Base-by-base conservation (phyloP, 2,113 vertebrate species). In the Hystrix brachyura region DNA sequence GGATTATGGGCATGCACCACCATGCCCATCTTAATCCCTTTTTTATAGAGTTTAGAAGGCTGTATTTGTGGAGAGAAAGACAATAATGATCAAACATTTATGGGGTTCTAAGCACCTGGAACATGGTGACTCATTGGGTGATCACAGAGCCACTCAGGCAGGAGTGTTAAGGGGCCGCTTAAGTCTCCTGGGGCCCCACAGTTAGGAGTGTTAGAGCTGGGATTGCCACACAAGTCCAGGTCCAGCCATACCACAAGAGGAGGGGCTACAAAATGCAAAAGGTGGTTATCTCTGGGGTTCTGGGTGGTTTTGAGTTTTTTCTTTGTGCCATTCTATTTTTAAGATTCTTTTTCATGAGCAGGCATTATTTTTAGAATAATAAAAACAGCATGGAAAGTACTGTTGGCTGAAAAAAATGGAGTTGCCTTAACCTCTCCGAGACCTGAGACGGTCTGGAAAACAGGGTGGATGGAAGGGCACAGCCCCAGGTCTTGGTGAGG, bases 211-310 rank as follows among this genome's bases (percentile, higher is more conserved):
- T 17, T 18, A 46, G n/a, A 62, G 84, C 25, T n/a, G 3, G 23
- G 57, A 27, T 18, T 46, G 48, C 48, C 6, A 9, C 8, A 34
- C 83, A 62, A 14, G 8, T 29, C 32, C 4, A 1, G 46, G 38
- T 38, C 1, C 12, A 1, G 5, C 59, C 0, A 0, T 29, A 0
- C 0, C 21, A 1, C 3, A 43, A n/a, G 29, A 34, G 51, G 19
- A 3, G 29, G 2, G 1, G 9, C 65, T 55, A 2, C 57, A 25
- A 0, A n/a, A 15, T 48, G 69, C 48, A 48, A 5, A 19, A 27
- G 53, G 60, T 1, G 0, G 27, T 72, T 27, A 25, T 80, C 38
- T 84, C 59, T 46, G 32, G 55, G 38, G 17, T 13, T 25, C 7
- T 19, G 69, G 15, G 76, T 62, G 7, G 15, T 43, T 64, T 86